phyloP scores from a whole-genome alignment of 2,113 vertebrate species.

The Dipodomys merriami region DNA sequence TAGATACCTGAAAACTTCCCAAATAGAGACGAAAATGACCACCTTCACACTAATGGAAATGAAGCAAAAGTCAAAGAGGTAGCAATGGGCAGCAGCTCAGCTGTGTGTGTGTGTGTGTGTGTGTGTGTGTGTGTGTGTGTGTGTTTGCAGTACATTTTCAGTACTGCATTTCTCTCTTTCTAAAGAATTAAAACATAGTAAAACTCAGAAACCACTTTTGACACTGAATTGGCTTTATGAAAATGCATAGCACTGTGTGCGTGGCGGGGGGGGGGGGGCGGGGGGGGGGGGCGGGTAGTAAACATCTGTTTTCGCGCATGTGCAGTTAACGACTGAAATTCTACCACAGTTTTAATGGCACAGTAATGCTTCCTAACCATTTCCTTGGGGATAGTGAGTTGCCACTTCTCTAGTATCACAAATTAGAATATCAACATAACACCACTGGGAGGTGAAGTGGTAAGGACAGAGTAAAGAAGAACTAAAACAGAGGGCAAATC shows the following conservation, averaged over 20 bases:
- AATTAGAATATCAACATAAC: neutral
- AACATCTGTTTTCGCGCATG: neutral
- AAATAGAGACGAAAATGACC: neutral
- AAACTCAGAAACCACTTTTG: neutral
- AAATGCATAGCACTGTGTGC: neutral
- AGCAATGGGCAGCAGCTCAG: neutral
- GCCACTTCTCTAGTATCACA: slow-evolving; percentile 1
- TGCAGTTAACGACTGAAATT: neutral
- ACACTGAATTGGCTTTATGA: neutral
- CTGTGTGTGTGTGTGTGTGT: no score
- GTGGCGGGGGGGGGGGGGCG: no score
- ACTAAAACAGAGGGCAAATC: neutral
- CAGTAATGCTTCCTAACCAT: neutral
- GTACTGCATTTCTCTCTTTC: neutral
- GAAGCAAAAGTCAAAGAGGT: neutral
- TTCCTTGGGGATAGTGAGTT: slow-evolving; percentile 7
- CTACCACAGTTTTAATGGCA: neutral
- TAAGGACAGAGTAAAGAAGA: neutral
- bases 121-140: no score
- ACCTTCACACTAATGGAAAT: neutral
- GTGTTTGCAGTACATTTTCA: neutral
- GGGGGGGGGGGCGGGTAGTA: neutral
- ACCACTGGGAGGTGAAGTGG: neutral
- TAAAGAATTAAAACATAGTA: neutral
- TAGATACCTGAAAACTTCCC: neutral